Evolutionary conservation across 2,797 vertebrate genomes (phyloP).

Genomic region (Peromyscus eremicus): DNA sequence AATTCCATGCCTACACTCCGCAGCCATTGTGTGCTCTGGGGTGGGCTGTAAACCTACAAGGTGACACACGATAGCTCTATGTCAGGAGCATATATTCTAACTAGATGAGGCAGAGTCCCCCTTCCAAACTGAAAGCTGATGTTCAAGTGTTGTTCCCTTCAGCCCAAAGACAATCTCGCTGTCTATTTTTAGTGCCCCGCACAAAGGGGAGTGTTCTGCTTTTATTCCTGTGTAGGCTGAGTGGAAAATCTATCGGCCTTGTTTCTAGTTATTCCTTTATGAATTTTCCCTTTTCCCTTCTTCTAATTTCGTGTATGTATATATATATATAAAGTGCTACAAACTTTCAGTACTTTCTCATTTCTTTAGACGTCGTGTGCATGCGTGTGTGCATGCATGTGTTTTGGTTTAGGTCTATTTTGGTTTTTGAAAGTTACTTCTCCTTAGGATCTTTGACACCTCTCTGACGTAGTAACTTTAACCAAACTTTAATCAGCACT

Average conservation of each 20-base stretch:
- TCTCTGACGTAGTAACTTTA: not conserved
- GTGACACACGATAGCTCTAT: accelerated
- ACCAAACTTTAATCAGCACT: not conserved
- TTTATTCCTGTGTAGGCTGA: not conserved
- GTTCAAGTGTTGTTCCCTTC: conserved; percentile 41
- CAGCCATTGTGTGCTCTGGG: not conserved
- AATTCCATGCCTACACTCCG: not conserved
- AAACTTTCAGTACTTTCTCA: not conserved
- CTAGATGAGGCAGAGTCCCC: not conserved
- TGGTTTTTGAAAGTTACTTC: not conserved
- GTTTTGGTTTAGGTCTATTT: not conserved
- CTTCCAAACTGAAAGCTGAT: not conserved
- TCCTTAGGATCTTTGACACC: not conserved
- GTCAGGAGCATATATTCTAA: not conserved
- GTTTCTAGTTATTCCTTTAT: not conserved
- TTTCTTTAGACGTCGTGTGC: not conserved
- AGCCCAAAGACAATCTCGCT: conserved; percentile 51
- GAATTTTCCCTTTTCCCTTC: not conserved
- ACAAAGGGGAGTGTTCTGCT: not conserved
- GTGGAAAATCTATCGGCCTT: not conserved
- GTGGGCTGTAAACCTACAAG: not conserved
- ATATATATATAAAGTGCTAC: not conserved
- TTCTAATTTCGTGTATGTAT: not conserved
- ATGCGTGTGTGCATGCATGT: not conserved
- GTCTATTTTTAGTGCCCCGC: conserved; percentile 66